phyloP scores from a whole-genome alignment of 2,888 invertebrate genomes.

The Galeruca laticollis region DNA sequence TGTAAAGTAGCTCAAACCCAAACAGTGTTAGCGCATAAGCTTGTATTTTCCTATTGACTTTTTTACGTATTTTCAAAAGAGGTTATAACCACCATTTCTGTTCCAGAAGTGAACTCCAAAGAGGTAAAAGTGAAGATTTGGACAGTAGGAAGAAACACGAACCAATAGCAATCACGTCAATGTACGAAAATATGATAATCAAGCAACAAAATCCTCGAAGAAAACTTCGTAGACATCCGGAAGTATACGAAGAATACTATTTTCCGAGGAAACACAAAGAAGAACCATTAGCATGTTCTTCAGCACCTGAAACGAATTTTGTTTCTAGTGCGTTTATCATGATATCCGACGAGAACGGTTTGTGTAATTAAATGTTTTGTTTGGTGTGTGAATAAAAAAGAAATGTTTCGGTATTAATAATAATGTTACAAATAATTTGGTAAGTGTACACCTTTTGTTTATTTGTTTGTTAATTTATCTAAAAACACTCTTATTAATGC shows the following conservation, averaged over 20 bases:
- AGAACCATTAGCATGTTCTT: conserved; percentile 57
- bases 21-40: too few relatives aligned
- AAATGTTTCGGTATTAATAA: neutral
- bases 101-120: conserved; percentile 61
- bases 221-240: conserved; percentile 75
- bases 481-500: too few relatives aligned
- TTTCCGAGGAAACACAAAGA: conserved; percentile 63
- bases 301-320: conserved; percentile 66
- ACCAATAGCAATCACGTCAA: conserved; percentile 80
- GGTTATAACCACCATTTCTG: neutral
- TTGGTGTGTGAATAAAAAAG: neutral
- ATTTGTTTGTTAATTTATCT: too few relatives aligned
- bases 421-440: too few relatives aligned
- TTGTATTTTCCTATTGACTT: too few relatives aligned
- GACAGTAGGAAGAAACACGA: conserved; percentile 68
- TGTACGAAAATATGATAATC: conserved; percentile 79
- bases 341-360: conserved; percentile 65
- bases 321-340: conserved; percentile 71
- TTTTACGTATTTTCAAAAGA: too few relatives aligned
- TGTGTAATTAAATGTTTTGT: conserved; percentile 7
- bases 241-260: conserved; percentile 75
- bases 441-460: too few relatives aligned
- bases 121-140: conserved; percentile 66
- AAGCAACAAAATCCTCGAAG: conserved; percentile 80
- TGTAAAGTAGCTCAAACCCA: too few relatives aligned